phyloP scores from a whole-genome alignment of 2,113 vertebrate genomes.

The Rhynchomys soricoides region DNA sequence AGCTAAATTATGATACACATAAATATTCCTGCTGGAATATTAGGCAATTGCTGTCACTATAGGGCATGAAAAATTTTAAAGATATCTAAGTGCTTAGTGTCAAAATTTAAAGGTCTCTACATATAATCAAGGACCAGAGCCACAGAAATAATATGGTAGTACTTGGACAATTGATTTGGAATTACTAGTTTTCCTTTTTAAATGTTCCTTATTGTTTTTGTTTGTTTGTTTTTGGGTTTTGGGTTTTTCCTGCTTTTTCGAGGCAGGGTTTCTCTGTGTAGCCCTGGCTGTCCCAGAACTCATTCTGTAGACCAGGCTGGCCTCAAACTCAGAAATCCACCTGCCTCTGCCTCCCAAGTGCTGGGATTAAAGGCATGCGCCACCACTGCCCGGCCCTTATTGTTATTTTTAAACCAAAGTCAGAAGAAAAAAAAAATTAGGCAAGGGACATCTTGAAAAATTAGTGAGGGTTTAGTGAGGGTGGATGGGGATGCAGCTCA shows the following conservation, averaged over 20 bases:
- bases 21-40: slow-evolving; percentile 1
- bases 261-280: no score
- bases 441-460: not conserved
- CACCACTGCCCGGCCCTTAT: no score
- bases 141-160: not conserved
- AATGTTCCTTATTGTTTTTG: not conserved
- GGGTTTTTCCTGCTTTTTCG: no score
- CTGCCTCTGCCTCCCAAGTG: no score
- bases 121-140: not conserved
- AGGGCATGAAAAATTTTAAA: not conserved
- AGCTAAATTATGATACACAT: not conserved
- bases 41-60: not conserved
- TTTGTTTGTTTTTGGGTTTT: no score
- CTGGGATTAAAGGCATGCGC: no score
- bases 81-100: not conserved
- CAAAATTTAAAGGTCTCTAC: not conserved
- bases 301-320: no score
- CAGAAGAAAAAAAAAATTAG: slow-evolving; percentile 25
- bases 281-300: no score
- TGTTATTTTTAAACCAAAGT: slow-evolving; percentile 45
- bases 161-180: slow-evolving; percentile 19
- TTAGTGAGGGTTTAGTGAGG: not conserved
- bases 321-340: no score
- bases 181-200: slow-evolving; percentile 17
- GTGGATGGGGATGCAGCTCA: not conserved